Conservation (phyloP, 2,113 vertebrate genomes). For the Taxidea taxus region DNA sequence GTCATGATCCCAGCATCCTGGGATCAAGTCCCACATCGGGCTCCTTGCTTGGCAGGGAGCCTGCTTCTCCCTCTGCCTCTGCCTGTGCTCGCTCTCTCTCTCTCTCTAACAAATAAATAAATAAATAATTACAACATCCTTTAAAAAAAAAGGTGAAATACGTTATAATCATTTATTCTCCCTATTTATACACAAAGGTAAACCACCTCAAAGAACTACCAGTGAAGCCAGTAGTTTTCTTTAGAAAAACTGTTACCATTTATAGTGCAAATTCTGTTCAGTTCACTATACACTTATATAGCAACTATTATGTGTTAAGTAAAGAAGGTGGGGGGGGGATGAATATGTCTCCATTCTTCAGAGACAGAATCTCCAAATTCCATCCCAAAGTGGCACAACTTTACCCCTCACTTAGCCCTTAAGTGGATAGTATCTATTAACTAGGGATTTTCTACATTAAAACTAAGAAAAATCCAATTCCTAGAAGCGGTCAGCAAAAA, state of each 20-base stretch:
- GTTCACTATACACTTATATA: background rate
- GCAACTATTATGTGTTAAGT: background rate
- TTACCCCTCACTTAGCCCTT: conserved; percentile 9
- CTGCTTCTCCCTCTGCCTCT: too few relatives aligned
- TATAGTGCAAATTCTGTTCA: conserved; percentile 37
- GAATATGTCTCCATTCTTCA: background rate
- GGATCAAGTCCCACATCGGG: too few relatives aligned
- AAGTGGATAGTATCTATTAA: background rate
- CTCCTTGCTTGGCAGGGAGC: too few relatives aligned
- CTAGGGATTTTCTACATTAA: background rate
- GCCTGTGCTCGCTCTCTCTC: too few relatives aligned
- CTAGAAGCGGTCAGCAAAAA: background rate
- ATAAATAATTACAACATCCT: too few relatives aligned
- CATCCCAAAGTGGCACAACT: background rate
- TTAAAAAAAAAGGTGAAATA: conserved; percentile 32
- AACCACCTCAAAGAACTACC: conserved; percentile 16
- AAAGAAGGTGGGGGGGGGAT: background rate
- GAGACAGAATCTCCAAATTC: background rate
- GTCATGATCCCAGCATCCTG: too few relatives aligned
- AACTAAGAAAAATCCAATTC: background rate
- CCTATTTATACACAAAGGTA: background rate
- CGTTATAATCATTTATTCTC: background rate
- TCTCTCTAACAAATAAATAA: too few relatives aligned
- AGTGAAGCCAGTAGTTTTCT: background rate
- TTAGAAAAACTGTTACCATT: conserved; percentile 22